These are phyloP conservation scores for Anniella stebbinsi DNA, from an alignment of 2,797 vertebrate species.

Conservation along the genomic window DNA sequence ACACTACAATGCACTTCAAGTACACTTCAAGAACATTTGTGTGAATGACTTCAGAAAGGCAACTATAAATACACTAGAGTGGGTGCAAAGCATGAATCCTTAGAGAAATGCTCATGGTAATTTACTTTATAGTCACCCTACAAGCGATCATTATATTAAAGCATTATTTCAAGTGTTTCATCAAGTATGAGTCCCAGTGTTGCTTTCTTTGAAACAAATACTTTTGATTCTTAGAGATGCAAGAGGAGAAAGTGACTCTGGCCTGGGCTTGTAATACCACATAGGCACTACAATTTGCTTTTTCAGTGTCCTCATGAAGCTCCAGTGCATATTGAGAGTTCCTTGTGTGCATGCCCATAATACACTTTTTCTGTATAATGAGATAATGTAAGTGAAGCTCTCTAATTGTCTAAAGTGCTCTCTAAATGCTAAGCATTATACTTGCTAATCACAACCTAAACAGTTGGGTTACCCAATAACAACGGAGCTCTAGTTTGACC, in stretches of 20 bases:
- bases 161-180: neutral
- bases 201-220: neutral
- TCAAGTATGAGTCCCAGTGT: neutral
- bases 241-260: neutral
- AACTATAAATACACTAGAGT: conserved; percentile 13
- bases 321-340: neutral
- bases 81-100: fast-evolving
- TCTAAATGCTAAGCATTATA: neutral
- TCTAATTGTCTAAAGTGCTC: neutral
- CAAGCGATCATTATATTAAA: neutral
- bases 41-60: conserved; percentile 39
- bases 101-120: neutral
- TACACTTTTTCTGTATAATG: neutral
- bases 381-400: neutral
- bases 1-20: conserved; percentile 51
- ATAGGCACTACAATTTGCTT: neutral
- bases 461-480: neutral
- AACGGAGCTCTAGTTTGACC: neutral
- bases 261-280: fast-evolving
- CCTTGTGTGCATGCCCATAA: neutral
- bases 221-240: neutral
- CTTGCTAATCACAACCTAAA: neutral
- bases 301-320: neutral
- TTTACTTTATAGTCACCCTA: neutral
- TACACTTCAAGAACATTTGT: neutral